These are phyloP conservation scores for Anabas testudineus DNA, from an alignment of 2,797 vertebrate genomes.

Conservation along the genomic window DNA sequence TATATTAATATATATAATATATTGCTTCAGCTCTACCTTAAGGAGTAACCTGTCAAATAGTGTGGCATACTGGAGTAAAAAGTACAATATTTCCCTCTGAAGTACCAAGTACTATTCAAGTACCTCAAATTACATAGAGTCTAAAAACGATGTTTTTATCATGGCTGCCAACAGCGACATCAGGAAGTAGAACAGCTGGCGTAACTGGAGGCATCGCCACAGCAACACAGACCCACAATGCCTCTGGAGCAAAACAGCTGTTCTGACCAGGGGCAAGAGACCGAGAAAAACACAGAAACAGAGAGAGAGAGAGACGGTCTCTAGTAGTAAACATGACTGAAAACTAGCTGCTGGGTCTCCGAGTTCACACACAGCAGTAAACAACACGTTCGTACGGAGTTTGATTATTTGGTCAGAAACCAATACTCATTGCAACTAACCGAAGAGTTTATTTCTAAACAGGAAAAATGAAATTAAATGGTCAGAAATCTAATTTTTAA, in stretches of 20 bases:
- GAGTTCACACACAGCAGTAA: conserved; percentile 3
- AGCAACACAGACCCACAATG: conserved; percentile 55
- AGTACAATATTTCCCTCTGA: not conserved
- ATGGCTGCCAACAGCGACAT: conserved; percentile 53
- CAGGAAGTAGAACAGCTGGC: conserved; percentile 64
- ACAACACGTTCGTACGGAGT: not conserved
- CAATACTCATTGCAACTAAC: too few relatives aligned
- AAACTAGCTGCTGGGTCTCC: not conserved
- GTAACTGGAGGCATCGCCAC: conserved; percentile 66
- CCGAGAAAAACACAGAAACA: conserved; percentile 11
- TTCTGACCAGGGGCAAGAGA: conserved; percentile 60
- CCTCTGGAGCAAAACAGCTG: conserved; percentile 70
- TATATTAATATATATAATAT: too few relatives aligned
- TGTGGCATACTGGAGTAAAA: not conserved
- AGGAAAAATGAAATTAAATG: too few relatives aligned
- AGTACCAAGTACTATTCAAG: not conserved
- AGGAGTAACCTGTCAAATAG: not conserved
- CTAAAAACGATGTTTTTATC: conserved; percentile 41
- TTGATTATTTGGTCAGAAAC: not conserved
- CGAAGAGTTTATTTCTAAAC: too few relatives aligned
- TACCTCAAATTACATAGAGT: not conserved
- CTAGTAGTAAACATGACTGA: not conserved
- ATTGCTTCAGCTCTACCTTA: too few relatives aligned
- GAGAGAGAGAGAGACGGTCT: conserved; percentile 1
- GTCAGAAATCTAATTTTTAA: too few relatives aligned